Conservation (phyloP, 2,888 invertebrate species). For the Hypolimnas misippus region DNA sequence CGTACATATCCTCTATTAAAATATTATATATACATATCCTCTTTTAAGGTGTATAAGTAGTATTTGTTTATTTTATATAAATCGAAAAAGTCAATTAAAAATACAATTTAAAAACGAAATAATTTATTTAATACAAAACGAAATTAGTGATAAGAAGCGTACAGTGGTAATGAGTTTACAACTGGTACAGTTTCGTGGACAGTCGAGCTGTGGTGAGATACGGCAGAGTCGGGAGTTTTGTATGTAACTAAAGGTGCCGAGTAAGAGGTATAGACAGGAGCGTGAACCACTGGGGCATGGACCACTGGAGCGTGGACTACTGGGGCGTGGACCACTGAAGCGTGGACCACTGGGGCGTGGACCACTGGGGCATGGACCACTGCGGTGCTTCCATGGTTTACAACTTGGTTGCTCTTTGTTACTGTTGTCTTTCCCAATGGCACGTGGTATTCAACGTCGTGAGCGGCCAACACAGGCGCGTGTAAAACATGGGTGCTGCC, state of each 20-base stretch:
- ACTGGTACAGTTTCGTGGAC: constrained; percentile 56
- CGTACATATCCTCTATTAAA: too few relatives aligned
- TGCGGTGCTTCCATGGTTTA: constrained; percentile 60
- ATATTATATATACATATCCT: too few relatives aligned
- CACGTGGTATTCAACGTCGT: constrained; percentile 52
- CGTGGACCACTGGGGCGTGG: constrained; percentile 39
- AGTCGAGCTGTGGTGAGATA: constrained; percentile 79
- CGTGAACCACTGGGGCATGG: constrained; percentile 47
- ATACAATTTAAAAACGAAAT: background rate
- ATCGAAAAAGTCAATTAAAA: background rate
- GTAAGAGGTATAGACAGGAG: constrained; percentile 42
- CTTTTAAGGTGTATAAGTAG: too few relatives aligned
- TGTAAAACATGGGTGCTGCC: constrained; percentile 59
- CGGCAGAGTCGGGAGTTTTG: constrained; percentile 67
- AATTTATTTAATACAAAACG: background rate
- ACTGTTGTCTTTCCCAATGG: constrained; percentile 55
- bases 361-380: constrained; percentile 45
- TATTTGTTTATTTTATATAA: too few relatives aligned
- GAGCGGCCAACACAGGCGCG: constrained; percentile 39
- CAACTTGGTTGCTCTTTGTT: constrained; percentile 68
- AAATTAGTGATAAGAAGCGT: background rate
- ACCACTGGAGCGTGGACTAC: constrained; percentile 47
- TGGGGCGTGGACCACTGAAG: constrained; percentile 52
- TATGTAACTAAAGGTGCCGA: constrained; percentile 52
- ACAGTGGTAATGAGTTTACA: background rate